Evolutionary conservation across 1,140 invertebrate species (phyloP), one percentile per base, ranked within the genome.

Genomic region (Phymorhynchus buccinoides): DNA sequence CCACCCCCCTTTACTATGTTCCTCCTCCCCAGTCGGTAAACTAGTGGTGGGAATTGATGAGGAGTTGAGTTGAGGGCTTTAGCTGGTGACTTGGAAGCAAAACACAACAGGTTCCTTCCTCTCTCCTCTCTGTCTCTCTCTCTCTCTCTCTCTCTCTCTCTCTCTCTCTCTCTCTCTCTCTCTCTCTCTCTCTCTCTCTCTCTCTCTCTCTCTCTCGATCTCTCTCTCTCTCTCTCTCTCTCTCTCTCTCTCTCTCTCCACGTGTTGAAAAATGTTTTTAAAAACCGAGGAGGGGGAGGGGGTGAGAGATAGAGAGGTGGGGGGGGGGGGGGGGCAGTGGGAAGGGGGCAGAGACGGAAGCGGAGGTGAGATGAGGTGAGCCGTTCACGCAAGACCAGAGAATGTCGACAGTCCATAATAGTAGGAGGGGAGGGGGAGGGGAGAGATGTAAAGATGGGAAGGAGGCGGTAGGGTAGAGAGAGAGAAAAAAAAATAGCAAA

Each of bases 31-130:
- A 16, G 35, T 41, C 30, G 12, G 35, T 71, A 71, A 71, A 71
- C 39, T 0, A 41, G 73, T 75, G 73, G 73, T 75, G 73, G 73
- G 73, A 75, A 75, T 37, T 27, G 12, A 18, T 48, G 44, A 18
- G 18, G 44, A 18, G 44, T 9, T 6, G 18, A 48, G 44, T 6
- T 6, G 7, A 48, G 44, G 44, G 44, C 7, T 48, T 6, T 48
- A 18, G 44, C 7, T 48, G 44, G 35, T 14, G 37, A 75, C 32
- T 75, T 41, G 73, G 73, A 75, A 22, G 73, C 73, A 75, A 75
- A 75, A 75, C 73, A 75, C 73, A 75, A 75, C 73, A 75, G 73
- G 73, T 75, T 75, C 68, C 35, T 37, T 71, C 4, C 30, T 12
- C n/a, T n/a, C n/a, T n/a, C n/a, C n/a, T n/a, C n/a, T n/a, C n/a